A percentile compares a stretch with the other conserved stretches of the same genome.
These are phyloP conservation scores for Atrina japonica DNA, from an alignment of 2,888 invertebrate species.

Conservation along the genomic window DNA sequence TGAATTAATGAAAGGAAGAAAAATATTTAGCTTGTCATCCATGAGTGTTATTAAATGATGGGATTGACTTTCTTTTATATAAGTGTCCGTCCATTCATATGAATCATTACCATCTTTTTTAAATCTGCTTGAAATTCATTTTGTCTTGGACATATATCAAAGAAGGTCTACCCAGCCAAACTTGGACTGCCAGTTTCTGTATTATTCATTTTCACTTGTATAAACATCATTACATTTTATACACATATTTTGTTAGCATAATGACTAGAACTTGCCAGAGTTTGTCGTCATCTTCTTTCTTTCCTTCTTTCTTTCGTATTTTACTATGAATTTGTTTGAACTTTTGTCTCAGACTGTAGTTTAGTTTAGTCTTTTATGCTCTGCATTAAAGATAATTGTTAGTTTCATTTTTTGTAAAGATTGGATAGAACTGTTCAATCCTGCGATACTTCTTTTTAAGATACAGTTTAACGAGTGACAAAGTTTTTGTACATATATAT, in stretches of 20 bases:
- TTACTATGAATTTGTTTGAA: too few relatives aligned
- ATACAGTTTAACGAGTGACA: slow-evolving; percentile 9
- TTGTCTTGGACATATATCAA: slow-evolving; percentile 17
- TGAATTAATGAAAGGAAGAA: background rate
- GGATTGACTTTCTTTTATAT: slow-evolving; percentile 23
- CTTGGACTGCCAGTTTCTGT: slow-evolving; percentile 22
- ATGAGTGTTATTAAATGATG: too few relatives aligned
- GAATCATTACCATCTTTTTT: background rate
- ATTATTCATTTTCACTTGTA: background rate
- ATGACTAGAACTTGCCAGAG: slow-evolving; percentile 3
- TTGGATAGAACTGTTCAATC: too few relatives aligned
- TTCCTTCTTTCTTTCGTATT: background rate
- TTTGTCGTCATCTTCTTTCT: background rate
- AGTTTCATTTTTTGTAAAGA: too few relatives aligned
- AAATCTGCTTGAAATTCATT: slow-evolving; percentile 11
- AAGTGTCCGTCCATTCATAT: slow-evolving; percentile 21
- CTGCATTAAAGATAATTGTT: too few relatives aligned
- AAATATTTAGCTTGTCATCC: background rate
- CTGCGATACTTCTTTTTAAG: background rate
- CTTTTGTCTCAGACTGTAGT: too few relatives aligned
- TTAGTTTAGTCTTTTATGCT: too few relatives aligned
- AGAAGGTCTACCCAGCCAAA: slow-evolving; percentile 12
- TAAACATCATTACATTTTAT: background rate
- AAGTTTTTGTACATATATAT: slow-evolving; percentile 16
- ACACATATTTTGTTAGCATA: slow-evolving; percentile 13